Base-by-base conservation (phyloP, 2,888 invertebrate species). In the Dicycla oo region DNA sequence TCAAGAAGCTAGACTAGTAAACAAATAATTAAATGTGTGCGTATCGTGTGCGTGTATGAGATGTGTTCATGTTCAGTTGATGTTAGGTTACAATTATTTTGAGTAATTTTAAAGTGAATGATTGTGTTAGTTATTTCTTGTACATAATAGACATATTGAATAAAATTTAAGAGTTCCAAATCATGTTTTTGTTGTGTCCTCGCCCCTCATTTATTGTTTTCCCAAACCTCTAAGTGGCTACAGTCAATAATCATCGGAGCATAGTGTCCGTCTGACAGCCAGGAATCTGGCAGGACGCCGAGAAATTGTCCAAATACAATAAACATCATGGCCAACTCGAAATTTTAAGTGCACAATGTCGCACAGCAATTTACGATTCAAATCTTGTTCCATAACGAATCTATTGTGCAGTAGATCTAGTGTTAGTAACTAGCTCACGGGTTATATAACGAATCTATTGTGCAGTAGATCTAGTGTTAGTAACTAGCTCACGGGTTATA, bases 101-200 rank as follows among this genome's bases (percentile, higher is more conserved):
- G 57, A 77, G 57, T 78, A 81, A 74, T 63, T 61, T 63, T 72
- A 54, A 75, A 68, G 72, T 75, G 75, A 67, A 76, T 71, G 54
- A 67, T 75, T 75, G 74, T 79, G 73, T 85, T 88, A 85, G 78
- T 75, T 85, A 85, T 83, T 82, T 86, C 87, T 88, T 89, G 89
- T 89, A 89, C 84, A 89, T 89, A 86, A 82, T 89, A 88, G 87
- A 84, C 75, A 73, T 86, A 88, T 75, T 83, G 79, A 86, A 82
- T 87, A 87, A 88, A 73, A 83, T 73, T 40, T 87, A 87, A 87
- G 85, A 82, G 80, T 73, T 83, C 63, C 53, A 71, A 54, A 65
- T 57, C n/a, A 60, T 69, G 62, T 30, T 51, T 64, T 77, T 82
- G 54, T 82, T 69, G 34, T 20, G 1, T 30, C 11, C 13, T 51